Conservation (phyloP, 2,797 vertebrate genomes). For the Vireo griseus region DNA sequence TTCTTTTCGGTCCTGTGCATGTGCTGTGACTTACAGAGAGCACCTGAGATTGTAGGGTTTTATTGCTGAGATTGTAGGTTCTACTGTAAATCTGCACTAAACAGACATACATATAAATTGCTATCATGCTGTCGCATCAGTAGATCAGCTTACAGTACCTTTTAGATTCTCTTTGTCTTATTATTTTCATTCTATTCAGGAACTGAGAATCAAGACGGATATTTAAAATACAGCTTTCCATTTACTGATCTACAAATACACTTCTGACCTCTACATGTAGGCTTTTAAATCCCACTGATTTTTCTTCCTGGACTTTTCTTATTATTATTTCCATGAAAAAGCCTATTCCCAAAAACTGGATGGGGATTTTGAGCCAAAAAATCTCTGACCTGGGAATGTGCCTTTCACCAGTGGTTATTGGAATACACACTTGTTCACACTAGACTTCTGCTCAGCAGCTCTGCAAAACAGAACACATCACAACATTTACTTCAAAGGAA, state of each 20-base stretch:
- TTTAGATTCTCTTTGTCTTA: slow-evolving; percentile 26
- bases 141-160: slow-evolving; percentile 33
- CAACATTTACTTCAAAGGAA: neutral
- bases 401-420: neutral
- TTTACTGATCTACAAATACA: slow-evolving; percentile 37
- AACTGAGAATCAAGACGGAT: slow-evolving; percentile 33
- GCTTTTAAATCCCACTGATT: neutral
- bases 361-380: neutral
- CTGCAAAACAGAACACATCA: neutral
- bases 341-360: neutral
- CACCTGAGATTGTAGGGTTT: neutral
- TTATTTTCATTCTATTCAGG: slow-evolving; percentile 55
- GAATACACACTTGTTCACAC: neutral
- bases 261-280: neutral
- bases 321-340: neutral
- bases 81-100: slow-evolving; percentile 10
- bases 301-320: neutral
- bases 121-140: slow-evolving; percentile 29
- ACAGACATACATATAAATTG: neutral
- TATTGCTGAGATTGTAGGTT: neutral
- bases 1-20: neutral
- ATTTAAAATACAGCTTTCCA: slow-evolving; percentile 34
- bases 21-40: neutral
- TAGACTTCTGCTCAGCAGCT: neutral
- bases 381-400: neutral